phyloP scores from a whole-genome alignment of 2,113 vertebrate genomes.

The Hipposideros armiger region DNA sequence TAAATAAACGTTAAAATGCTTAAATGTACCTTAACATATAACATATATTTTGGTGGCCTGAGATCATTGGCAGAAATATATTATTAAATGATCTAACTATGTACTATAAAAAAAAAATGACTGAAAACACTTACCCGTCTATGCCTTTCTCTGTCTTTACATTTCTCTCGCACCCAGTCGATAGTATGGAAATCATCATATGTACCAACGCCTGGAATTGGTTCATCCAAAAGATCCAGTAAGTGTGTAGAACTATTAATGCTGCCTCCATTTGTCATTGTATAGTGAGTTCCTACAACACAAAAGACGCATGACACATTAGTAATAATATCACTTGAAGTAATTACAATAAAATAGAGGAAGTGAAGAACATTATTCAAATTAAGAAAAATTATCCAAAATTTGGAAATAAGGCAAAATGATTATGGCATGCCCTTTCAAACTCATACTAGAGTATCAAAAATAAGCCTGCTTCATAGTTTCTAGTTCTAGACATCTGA shows the following conservation, averaged over 20 bases:
- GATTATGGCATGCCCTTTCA: neutral
- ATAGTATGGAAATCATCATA: slow-evolving; percentile 99
- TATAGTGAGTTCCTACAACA: slow-evolving; percentile 94
- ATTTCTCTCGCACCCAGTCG: slow-evolving; percentile 99
- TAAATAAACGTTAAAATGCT: neutral
- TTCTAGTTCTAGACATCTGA: neutral
- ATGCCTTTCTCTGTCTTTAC: slow-evolving; percentile 98
- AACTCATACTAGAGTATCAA: neutral
- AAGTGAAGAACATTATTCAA: slow-evolving; percentile 1
- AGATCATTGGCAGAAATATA: neutral
- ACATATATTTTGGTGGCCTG: neutral
- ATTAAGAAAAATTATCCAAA: slow-evolving; percentile 28
- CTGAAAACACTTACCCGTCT: slow-evolving; percentile 91
- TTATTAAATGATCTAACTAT: neutral
- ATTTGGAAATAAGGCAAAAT: slow-evolving; percentile 43
- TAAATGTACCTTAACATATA: neutral
- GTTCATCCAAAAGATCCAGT: slow-evolving; percentile 98
- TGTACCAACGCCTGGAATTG: slow-evolving; percentile 98
- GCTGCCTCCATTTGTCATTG: slow-evolving; percentile 97
- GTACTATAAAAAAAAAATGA: neutral
- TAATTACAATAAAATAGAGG: neutral
- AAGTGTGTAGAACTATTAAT: slow-evolving; percentile 97
- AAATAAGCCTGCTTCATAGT: neutral
- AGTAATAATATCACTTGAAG: slow-evolving; percentile 21
- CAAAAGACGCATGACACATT: slow-evolving; percentile 57